Conservation (phyloP, 2,888 invertebrate genomes). For the Lampropteryx suffumata region DNA sequence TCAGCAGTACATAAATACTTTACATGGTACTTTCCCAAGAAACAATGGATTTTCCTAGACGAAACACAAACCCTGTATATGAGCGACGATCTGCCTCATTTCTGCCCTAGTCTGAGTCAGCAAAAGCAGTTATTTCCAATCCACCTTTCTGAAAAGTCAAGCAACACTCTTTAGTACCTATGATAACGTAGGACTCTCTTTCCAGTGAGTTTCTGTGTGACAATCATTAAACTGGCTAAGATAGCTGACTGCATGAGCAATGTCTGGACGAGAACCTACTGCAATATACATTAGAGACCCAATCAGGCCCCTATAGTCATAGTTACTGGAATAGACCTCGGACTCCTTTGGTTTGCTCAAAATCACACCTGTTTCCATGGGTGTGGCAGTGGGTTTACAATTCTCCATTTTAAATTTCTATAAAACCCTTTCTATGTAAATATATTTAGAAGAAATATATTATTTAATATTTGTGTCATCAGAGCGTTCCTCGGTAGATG, state of each 20-base stretch:
- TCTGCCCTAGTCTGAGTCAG: too few relatives aligned
- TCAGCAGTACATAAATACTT: neutral
- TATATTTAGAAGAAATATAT: too few relatives aligned
- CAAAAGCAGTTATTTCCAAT: conserved; percentile 15
- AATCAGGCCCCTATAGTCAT: too few relatives aligned
- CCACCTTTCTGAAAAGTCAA: conserved; percentile 1
- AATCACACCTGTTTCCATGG: too few relatives aligned
- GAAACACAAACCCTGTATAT: conserved; percentile 34
- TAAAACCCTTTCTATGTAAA: neutral
- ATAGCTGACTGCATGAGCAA: conserved; percentile 27
- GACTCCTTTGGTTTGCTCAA: too few relatives aligned
- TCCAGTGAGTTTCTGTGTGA: conserved; percentile 27
- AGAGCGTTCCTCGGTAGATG: neutral
- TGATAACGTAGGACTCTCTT: conserved; percentile 32
- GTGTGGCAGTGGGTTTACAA: neutral
- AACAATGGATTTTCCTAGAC: too few relatives aligned
- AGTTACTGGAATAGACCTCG: too few relatives aligned
- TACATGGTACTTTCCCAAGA: conserved; percentile 24
- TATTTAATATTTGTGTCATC: neutral
- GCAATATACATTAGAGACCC: conserved; percentile 33
- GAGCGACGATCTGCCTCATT: conserved; percentile 24
- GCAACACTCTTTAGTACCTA: conserved; percentile 25
- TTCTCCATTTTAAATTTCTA: neutral
- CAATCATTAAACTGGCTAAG: conserved; percentile 35
- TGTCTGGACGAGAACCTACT: conserved; percentile 34